phyloP scores from a whole-genome alignment of 2,888 invertebrate genomes.

The Morpho deidamia region DNA sequence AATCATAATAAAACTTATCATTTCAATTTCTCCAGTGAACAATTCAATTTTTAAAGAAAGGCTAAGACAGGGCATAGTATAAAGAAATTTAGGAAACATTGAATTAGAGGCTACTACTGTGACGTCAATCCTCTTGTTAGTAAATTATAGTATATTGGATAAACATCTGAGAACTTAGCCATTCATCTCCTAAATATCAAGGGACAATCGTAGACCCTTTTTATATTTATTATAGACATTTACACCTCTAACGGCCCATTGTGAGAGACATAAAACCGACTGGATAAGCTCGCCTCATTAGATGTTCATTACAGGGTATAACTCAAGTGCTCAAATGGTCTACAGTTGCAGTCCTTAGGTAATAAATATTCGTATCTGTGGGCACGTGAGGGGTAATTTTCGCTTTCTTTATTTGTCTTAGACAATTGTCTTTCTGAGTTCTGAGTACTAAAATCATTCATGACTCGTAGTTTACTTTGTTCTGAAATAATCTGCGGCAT shows the following conservation, averaged over 20 bases:
- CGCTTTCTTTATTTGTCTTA: too few species aligned
- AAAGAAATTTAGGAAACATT: too few species aligned
- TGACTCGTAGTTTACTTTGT: too few species aligned
- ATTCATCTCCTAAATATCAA: slow-evolving; percentile 20
- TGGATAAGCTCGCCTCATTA: slow-evolving; percentile 38
- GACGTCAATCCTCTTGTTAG: not conserved
- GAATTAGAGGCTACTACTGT: too few species aligned
- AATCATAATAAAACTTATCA: too few species aligned
- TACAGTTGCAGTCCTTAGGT: not conserved
- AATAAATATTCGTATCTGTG: not conserved
- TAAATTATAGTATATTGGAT: not conserved
- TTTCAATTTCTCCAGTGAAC: too few species aligned
- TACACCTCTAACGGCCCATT: slow-evolving; percentile 30
- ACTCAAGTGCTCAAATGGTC: slow-evolving; percentile 17
- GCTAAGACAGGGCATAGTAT: too few species aligned
- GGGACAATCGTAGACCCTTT: slow-evolving; percentile 25
- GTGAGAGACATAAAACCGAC: slow-evolving; percentile 31
- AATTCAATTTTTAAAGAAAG: too few species aligned
- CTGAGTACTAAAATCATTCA: too few species aligned
- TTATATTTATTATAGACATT: slow-evolving; percentile 33
- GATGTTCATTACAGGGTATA: slow-evolving; percentile 39
- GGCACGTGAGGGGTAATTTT: too few species aligned
- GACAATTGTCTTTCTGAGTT: too few species aligned
- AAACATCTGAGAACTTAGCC: not conserved
- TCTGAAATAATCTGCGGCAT: too few species aligned